phyloP scores from a whole-genome alignment of 2,888 invertebrate genomes.

The Chrysopilus asiliformis region DNA sequence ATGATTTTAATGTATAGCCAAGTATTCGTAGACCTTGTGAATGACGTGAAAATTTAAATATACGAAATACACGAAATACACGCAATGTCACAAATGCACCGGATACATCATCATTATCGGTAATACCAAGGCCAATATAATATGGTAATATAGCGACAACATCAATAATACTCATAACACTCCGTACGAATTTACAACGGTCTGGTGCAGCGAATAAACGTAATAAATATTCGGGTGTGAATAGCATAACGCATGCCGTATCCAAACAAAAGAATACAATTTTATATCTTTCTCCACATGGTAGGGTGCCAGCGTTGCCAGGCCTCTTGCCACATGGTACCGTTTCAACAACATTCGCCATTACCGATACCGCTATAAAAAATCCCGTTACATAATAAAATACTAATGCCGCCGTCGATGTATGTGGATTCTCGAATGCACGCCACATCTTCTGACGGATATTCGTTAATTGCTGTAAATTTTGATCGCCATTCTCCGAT shows the following conservation, averaged over 20 bases:
- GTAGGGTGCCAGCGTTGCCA: slow-evolving; percentile 72
- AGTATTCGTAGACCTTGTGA: slow-evolving; percentile 97
- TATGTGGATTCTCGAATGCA: slow-evolving; percentile 99
- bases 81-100: slow-evolving; percentile 97
- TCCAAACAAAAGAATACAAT: slow-evolving; percentile 96
- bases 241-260: slow-evolving; percentile 99
- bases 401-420: slow-evolving; percentile 95
- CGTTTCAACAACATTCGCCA: slow-evolving; percentile 98
- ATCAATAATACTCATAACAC: slow-evolving; percentile 99
- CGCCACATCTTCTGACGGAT: slow-evolving; percentile 96
- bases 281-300: slow-evolving; percentile 96
- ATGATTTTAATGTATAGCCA: slow-evolving; percentile 97
- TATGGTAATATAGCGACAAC: slow-evolving; percentile 99
- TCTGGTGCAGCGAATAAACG: slow-evolving; percentile 96
- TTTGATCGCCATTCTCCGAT: slow-evolving; percentile 84
- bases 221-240: slow-evolving; percentile 94
- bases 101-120: slow-evolving; percentile 96
- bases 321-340: slow-evolving; percentile 85
- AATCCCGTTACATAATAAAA: slow-evolving; percentile 99
- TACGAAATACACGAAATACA: slow-evolving; percentile 98
- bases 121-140: slow-evolving; percentile 95
- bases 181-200: slow-evolving; percentile 92
- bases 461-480: slow-evolving; percentile 74
- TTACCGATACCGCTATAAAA: slow-evolving; percentile 97
- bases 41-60: slow-evolving; percentile 99